Evolutionary conservation across 2,888 invertebrate genomes (phyloP), one percentile per base, ranked within the genome.

Genomic region (Siphlonurus alternatus): DNA sequence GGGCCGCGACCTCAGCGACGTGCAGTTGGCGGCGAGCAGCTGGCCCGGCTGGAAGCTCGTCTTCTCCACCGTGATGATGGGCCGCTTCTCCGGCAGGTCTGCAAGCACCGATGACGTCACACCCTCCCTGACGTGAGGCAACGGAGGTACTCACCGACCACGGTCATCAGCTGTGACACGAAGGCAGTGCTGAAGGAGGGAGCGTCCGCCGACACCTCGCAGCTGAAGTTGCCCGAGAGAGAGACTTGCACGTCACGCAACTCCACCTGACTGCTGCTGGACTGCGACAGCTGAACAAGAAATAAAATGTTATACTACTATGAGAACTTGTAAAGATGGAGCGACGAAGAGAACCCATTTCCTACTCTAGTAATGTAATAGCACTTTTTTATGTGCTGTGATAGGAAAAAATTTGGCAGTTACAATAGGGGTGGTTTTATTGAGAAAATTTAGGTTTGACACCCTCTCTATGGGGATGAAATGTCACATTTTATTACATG

Each of bases 31-130:
- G 65, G 79, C 78, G 66, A 91, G 77, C 38, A 80, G 77, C 74
- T 90, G 89, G 1, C 88, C 88, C 0, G 86, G 83, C 72, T 86
- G 85, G 74, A 90, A 87, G 62, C 85, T 83, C 64, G 85, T 83
- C 66, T 84, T 83, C 69, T 87, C 86, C n/a, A 88, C 83, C 70
- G 81, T 80, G 70, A 90, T 80, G 67, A 80, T 77, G 22, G 89
- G 89, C 24, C 82, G 81, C 65, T 78, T 76, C 62, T 81, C 79
- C n/a, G 90, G 90, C 67, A 86, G 75, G 68, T 86, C 89, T 89
- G 81, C 74, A 84, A 76, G n/a, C n/a, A n/a, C n/a, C n/a, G n/a
- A n/a, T n/a, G n/a, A n/a, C n/a, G n/a, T n/a, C n/a, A n/a, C n/a
- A n/a, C n/a, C n/a, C n/a, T n/a, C n/a, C n/a, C n/a, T n/a, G n/a